These are phyloP conservation scores for Pitta sordida DNA, from an alignment of 2,113 vertebrate species.

Conservation along the genomic window DNA sequence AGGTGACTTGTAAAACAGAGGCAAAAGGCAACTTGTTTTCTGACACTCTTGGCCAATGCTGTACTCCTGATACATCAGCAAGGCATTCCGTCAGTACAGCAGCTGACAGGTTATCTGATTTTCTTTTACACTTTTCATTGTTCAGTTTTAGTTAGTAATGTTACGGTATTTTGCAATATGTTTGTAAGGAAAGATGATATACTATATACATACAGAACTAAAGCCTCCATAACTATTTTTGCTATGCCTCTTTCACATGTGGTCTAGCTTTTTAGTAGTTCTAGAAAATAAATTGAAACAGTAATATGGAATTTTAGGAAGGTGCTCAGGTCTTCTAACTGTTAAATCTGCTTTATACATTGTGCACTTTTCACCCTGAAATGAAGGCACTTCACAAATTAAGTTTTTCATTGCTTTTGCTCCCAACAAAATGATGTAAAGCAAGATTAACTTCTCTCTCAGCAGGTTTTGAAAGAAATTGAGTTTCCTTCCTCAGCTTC, in stretches of 20 bases:
- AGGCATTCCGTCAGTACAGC: not conserved
- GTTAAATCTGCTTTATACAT: not conserved
- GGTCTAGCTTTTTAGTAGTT: not conserved
- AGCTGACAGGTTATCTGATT: not conserved
- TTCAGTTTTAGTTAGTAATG: not conserved
- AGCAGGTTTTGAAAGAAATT: not conserved
- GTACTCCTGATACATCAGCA: not conserved
- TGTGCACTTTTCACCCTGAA: not conserved
- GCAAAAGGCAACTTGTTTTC: not conserved
- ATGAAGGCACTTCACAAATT: not conserved
- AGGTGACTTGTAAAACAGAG: not conserved
- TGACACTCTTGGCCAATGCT: accelerated
- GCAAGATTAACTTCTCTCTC: not conserved
- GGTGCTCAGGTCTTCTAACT: not conserved
- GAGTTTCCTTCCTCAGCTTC: not conserved
- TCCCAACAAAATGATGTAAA: not conserved
- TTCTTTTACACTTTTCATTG: not conserved
- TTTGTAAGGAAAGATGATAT: not conserved
- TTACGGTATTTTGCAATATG: not conserved
- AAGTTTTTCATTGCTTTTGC: not conserved
- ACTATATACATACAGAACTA: not conserved
- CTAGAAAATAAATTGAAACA: not conserved
- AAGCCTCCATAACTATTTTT: not conserved
- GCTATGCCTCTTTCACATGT: not conserved
- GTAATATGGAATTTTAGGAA: not conserved